Conservation (phyloP, 2,113 vertebrate genomes). For the Cyrtonyx montezumae region DNA sequence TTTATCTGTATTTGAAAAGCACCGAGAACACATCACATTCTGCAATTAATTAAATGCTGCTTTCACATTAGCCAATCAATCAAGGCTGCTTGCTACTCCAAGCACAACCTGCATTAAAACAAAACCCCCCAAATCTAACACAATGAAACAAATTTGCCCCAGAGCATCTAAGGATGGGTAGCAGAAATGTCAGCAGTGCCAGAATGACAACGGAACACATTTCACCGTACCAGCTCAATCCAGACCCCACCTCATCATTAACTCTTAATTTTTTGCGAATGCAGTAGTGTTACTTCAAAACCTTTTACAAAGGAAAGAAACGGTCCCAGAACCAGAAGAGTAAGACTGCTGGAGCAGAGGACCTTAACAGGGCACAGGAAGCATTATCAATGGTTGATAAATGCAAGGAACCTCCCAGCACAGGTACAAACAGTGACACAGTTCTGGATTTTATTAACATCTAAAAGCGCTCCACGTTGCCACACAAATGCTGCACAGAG, state of each 20-base stretch:
- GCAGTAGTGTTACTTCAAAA: not conserved
- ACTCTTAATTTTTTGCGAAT: not conserved
- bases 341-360: not conserved
- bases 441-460: not conserved
- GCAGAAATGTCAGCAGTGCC: not conserved
- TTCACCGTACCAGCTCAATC: not conserved
- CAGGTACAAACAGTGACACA: not conserved
- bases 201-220: not conserved
- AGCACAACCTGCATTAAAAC: not conserved
- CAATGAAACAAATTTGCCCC: not conserved
- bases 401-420: not conserved
- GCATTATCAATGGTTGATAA: not conserved
- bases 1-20: not conserved
- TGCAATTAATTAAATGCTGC: not conserved
- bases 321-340: not conserved
- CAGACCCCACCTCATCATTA: not conserved
- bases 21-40: not conserved
- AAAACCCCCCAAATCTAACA: not conserved
- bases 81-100: not conserved
- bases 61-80: not conserved
- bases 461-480: not conserved
- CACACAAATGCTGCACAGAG: slow-evolving; percentile 21
- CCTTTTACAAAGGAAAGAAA: not conserved
- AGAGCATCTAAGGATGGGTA: not conserved
- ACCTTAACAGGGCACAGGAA: not conserved